These are phyloP conservation scores for Anastatus disparis DNA, from an alignment of 1,140 invertebrate species.

Conservation along the genomic window DNA sequence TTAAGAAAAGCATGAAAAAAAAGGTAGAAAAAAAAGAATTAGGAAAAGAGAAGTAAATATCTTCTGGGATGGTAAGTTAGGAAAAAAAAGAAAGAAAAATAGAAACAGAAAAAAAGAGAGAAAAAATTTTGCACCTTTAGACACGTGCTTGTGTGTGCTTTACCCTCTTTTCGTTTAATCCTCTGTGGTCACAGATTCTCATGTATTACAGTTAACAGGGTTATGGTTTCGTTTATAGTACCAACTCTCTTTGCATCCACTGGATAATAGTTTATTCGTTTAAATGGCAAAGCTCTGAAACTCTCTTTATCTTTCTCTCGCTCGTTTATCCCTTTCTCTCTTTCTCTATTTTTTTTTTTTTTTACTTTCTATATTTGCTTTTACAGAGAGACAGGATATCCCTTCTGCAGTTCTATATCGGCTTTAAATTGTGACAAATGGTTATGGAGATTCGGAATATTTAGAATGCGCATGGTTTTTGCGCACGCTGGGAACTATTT, in stretches of 20 bases:
- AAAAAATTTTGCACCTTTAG: too few species aligned
- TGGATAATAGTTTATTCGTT: conserved; percentile 30
- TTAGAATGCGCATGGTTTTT: conserved; percentile 7
- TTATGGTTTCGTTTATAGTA: background rate
- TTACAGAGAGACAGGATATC: background rate
- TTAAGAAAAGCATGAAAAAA: too few species aligned
- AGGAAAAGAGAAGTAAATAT: conserved; percentile 26
- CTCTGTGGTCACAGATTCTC: background rate
- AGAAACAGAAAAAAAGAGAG: too few species aligned
- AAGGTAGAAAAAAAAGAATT: too few species aligned
- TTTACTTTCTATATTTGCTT: too few species aligned
- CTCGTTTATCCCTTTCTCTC: background rate
- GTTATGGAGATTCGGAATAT: conserved; percentile 15
- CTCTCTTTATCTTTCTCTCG: background rate
- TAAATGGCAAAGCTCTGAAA: background rate
- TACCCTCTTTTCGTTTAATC: background rate
- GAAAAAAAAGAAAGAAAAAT: too few species aligned
- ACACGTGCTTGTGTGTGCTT: background rate
- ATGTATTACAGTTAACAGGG: conserved; percentile 11
- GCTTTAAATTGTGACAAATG: conserved; percentile 38
- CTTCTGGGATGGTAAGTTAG: background rate
- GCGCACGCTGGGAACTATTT: background rate
- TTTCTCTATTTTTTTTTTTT: background rate
- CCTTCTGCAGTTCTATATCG: conserved; percentile 11
- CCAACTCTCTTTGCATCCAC: background rate